Conservation (phyloP, 2,797 vertebrate genomes). For the Poeciliopsis paucimaculata region DNA sequence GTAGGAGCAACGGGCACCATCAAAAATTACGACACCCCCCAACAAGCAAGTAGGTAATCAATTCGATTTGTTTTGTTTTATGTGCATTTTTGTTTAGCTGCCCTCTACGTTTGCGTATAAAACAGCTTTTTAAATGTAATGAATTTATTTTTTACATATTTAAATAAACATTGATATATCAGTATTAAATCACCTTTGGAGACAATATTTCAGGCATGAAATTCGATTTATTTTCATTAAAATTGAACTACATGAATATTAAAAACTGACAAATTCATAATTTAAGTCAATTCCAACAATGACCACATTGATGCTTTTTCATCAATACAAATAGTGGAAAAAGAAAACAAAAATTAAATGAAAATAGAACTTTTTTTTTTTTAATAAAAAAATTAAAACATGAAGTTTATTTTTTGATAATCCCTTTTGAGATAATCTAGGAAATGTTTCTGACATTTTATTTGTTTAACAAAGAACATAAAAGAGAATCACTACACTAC, state of each 20-base stretch:
- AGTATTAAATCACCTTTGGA: not conserved
- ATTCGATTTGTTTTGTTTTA: not conserved
- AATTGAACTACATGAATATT: not conserved
- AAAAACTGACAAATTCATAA: not conserved
- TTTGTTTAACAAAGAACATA: not conserved
- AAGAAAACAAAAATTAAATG: slow-evolving; percentile 3
- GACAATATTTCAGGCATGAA: not conserved
- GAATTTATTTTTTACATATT: too few species aligned
- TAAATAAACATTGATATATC: not conserved
- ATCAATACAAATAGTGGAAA: not conserved
- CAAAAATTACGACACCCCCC: not conserved
- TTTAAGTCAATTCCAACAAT: not conserved
- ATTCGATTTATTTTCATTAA: not conserved
- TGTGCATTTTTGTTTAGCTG: not conserved
- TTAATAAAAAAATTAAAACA: not conserved
- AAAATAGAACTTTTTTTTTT: not conserved
- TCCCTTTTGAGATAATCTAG: not conserved
- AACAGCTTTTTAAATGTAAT: not conserved
- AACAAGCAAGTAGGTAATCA: not conserved
- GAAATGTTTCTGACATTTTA: not conserved
- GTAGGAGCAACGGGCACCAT: not conserved
- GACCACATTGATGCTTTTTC: not conserved
- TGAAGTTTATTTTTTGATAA: not conserved
- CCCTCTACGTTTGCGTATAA: not conserved
- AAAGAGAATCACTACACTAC: not conserved